phyloP scores from a whole-genome alignment of 1,140 invertebrate species.

The Solenopsis fugax region DNA sequence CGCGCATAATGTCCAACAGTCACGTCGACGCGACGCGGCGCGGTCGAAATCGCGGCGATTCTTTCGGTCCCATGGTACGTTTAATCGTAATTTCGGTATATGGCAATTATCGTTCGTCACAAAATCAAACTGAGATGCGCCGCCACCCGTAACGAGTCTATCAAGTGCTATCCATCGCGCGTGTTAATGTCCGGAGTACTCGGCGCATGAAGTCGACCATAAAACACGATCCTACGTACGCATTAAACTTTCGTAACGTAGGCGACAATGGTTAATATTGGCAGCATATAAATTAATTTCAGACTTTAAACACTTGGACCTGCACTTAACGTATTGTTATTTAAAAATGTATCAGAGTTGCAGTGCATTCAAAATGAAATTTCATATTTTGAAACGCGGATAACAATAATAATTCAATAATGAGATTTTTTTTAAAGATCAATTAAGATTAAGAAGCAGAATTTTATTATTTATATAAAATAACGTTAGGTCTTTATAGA shows the following conservation, averaged over 20 bases:
- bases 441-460: too few species aligned
- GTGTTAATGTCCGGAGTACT: conserved; percentile 3
- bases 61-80: conserved; percentile 40
- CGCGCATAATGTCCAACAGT: conserved; percentile 55
- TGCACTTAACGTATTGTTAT: neutral
- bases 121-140: conserved; percentile 33
- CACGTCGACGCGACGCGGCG: conserved; percentile 54
- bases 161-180: conserved; percentile 9
- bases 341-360: neutral
- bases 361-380: neutral
- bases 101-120: conserved; percentile 45
- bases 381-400: neutral
- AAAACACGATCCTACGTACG: neutral
- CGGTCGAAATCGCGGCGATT: conserved; percentile 53
- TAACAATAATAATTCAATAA: neutral
- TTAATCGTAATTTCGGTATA: conserved; percentile 48
- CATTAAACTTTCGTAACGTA: neutral
- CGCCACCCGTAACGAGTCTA: neutral
- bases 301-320: neutral
- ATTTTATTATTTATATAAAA: too few species aligned
- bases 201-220: neutral
- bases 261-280: neutral
- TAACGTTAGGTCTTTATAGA: too few species aligned
- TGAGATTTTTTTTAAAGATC: too few species aligned
- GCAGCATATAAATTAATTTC: neutral